phyloP scores from a whole-genome alignment of 2,888 invertebrate genomes.

The Erebia aethiops region DNA sequence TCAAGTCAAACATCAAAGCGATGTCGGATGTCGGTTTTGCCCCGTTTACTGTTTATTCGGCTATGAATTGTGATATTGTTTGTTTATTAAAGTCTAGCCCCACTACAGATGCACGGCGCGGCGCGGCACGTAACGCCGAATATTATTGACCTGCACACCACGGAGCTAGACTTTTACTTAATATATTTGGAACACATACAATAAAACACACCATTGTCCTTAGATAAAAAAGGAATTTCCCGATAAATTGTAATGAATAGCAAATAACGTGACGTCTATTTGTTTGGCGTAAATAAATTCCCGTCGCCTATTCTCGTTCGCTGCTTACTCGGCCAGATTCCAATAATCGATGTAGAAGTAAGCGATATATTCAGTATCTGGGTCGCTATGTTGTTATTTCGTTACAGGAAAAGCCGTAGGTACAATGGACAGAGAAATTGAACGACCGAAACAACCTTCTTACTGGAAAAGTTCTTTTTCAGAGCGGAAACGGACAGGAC shows the following conservation, averaged over 20 bases:
- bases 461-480: too few species aligned
- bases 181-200: not conserved
- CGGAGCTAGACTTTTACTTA: not conserved
- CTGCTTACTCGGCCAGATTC: constrained; percentile 12
- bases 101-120: too few species aligned
- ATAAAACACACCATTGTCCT: constrained; percentile 15
- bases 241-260: constrained; percentile 28
- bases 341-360: constrained; percentile 20
- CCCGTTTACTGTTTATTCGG: constrained; percentile 1
- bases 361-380: constrained; percentile 20
- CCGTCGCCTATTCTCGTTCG: constrained; percentile 18
- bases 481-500: not conserved
- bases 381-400: constrained; percentile 6
- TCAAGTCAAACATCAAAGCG: constrained; percentile 15
- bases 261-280: constrained; percentile 26
- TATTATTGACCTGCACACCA: not conserved
- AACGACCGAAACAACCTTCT: too few species aligned
- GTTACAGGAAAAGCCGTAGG: not conserved
- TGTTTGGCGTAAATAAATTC: constrained; percentile 26
- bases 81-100: not conserved
- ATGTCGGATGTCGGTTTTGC: not conserved
- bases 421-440: not conserved
- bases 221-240: constrained; percentile 14
- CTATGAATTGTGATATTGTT: constrained; percentile 3
- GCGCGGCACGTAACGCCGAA: too few species aligned